phyloP scores from a whole-genome alignment of 2,888 invertebrate genomes.

The Gerosis bhagava region DNA sequence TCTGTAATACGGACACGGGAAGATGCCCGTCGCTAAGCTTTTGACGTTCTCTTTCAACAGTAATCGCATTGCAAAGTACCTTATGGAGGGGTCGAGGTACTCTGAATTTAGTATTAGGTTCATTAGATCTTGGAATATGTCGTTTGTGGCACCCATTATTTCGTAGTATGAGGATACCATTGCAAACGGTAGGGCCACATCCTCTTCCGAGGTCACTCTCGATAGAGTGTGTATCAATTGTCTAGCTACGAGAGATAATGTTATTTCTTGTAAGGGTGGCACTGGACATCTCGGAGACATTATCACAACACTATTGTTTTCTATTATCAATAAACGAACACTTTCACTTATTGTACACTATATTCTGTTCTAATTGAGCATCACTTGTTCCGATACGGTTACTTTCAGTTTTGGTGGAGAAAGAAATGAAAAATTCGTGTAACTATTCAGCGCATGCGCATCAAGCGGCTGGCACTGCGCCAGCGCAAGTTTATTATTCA shows the following conservation, averaged over 20 bases:
- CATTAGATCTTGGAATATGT: slow-evolving; percentile 86
- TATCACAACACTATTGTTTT: slow-evolving; percentile 40
- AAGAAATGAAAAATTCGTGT: slow-evolving; percentile 65
- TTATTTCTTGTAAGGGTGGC: slow-evolving; percentile 81
- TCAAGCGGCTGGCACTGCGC: slow-evolving; percentile 57
- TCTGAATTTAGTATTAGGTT: slow-evolving; percentile 85
- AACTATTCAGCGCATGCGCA: slow-evolving; percentile 71
- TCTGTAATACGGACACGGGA: slow-evolving; percentile 87
- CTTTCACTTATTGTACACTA: slow-evolving; percentile 46
- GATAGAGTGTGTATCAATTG: slow-evolving; percentile 84
- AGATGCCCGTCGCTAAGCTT: slow-evolving; percentile 85
- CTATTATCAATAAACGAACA: slow-evolving; percentile 40
- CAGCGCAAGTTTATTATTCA: slow-evolving; percentile 72
- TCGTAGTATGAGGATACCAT: slow-evolving; percentile 83
- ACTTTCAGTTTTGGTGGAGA: slow-evolving; percentile 58
- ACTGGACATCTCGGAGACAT: slow-evolving; percentile 87
- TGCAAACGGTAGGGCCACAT: slow-evolving; percentile 80
- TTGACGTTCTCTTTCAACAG: slow-evolving; percentile 85
- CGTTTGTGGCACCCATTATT: slow-evolving; percentile 83
- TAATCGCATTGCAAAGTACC: slow-evolving; percentile 85
- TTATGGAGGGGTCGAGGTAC: slow-evolving; percentile 85
- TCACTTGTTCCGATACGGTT: slow-evolving; percentile 45
- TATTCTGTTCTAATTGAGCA: slow-evolving; percentile 56
- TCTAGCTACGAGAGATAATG: slow-evolving; percentile 83
- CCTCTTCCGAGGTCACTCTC: slow-evolving; percentile 82